Conservation (phyloP, 1,140 invertebrate genomes). For the Drosophila lini region DNA sequence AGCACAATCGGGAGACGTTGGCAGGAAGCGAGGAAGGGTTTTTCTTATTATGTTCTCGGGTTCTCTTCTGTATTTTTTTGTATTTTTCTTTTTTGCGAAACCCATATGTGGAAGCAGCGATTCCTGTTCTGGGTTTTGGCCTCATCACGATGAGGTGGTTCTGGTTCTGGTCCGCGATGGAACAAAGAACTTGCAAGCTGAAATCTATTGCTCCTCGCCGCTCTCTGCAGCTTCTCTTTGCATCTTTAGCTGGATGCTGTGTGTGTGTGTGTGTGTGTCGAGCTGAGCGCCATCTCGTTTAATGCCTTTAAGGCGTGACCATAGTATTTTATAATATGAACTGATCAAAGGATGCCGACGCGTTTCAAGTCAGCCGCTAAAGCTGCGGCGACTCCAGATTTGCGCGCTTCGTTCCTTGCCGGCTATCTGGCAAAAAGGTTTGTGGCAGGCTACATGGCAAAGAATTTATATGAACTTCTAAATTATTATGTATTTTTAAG, state of each 20-base stretch:
- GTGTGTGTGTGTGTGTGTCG: slow-evolving; percentile 50
- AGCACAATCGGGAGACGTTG: slow-evolving; percentile 34
- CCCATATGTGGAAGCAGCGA: slow-evolving; percentile 75
- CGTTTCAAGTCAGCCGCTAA: slow-evolving; percentile 82
- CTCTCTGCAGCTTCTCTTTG: slow-evolving; percentile 26
- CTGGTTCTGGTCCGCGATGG: slow-evolving; percentile 39
- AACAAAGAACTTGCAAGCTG: slow-evolving; percentile 75
- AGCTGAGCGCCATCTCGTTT: slow-evolving; percentile 84
- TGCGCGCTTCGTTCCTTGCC: slow-evolving; percentile 68
- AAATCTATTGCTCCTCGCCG: slow-evolving; percentile 67
- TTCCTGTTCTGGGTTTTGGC: slow-evolving; percentile 65
- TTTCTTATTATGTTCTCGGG: slow-evolving; percentile 34
- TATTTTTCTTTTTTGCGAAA: slow-evolving; percentile 34
- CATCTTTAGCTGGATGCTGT: slow-evolving; percentile 14
- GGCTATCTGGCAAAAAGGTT: slow-evolving; percentile 53
- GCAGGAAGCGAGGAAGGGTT: slow-evolving; percentile 76
- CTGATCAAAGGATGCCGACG: slow-evolving; percentile 83
- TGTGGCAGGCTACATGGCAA: slow-evolving; percentile 14
- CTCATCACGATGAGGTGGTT: slow-evolving; percentile 58
- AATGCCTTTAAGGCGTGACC: slow-evolving; percentile 85
- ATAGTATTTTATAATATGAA: slow-evolving; percentile 85
- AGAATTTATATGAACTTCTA: background rate
- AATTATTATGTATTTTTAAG: too few species aligned
- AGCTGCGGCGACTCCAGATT: slow-evolving; percentile 72
- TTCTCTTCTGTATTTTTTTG: slow-evolving; percentile 22